A percentile compares a stretch with the other conserved stretches of the same genome.
phyloP scores from a whole-genome alignment of 2,113 vertebrate species.

The Tylochromis polylepis region DNA sequence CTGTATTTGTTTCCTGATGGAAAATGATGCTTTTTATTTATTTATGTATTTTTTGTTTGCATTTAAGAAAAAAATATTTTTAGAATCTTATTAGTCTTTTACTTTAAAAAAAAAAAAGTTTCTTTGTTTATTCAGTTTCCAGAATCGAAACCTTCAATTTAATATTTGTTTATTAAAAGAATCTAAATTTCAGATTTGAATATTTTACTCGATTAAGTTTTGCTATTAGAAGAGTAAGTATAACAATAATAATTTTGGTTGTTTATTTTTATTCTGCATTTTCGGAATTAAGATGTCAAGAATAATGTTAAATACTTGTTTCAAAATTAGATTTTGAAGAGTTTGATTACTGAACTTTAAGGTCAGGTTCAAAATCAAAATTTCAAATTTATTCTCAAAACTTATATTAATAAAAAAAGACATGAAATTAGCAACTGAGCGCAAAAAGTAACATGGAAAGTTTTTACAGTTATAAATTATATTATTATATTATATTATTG shows the following conservation, averaged over 20 bases:
- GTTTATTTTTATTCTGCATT: background rate
- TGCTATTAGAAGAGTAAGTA: background rate
- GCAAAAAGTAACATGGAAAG: background rate
- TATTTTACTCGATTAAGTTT: background rate
- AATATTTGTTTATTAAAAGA: background rate
- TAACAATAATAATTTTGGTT: no score
- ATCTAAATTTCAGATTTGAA: background rate
- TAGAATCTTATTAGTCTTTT: background rate
- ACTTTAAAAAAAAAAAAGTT: no score
- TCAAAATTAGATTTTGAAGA: background rate
- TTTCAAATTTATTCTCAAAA: no score
- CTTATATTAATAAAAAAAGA: background rate
- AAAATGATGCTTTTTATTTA: background rate
- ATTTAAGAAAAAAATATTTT: background rate
- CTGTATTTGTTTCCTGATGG: background rate
- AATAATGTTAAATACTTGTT: no score
- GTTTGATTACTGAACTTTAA: background rate
- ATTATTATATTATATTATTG: no score
- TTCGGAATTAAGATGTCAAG: no score
- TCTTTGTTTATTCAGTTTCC: background rate
- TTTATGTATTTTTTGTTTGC: background rate
- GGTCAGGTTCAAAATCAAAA: background rate
- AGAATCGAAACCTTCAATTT: background rate
- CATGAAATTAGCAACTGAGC: background rate
- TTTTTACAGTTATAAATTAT: background rate